Evolutionary conservation across 2,888 invertebrate genomes (phyloP).

Genomic region (Scelioninae gen. 1): DNA sequence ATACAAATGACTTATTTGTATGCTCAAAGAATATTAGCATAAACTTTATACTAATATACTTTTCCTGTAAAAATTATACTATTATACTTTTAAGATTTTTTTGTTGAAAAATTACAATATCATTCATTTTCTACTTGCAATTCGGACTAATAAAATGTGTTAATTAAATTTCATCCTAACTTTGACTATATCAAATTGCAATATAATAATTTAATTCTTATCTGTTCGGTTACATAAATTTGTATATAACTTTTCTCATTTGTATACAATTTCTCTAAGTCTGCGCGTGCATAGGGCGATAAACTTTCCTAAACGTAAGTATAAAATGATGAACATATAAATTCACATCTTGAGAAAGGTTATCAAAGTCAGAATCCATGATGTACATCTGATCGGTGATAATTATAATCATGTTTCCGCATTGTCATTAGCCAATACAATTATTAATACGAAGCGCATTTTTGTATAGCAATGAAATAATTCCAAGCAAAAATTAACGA

Average conservation of each 20-base stretch:
- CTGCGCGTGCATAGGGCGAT: no score
- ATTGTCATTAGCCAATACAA: conserved; percentile 29
- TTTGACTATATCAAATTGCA: neutral
- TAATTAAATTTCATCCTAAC: neutral
- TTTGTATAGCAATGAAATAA: conserved; percentile 13
- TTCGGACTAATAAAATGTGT: neutral
- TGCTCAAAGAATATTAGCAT: conserved; percentile 8
- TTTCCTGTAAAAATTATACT: conserved; percentile 19
- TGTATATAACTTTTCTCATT: neutral
- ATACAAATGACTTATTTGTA: neutral
- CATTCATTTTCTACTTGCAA: neutral
- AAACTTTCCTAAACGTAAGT: conserved; percentile 20
- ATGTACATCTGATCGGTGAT: conserved; percentile 1
- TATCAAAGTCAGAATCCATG: conserved; percentile 47
- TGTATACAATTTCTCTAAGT: conserved; percentile 6
- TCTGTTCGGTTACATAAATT: neutral
- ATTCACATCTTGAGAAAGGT: conserved; percentile 29
- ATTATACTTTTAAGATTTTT: conserved; percentile 2
- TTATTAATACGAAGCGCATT: conserved; percentile 18
- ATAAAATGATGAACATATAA: conserved; percentile 42
- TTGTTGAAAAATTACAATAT: conserved; percentile 24
- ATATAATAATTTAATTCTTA: neutral
- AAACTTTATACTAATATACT: neutral
- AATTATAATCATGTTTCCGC: conserved; percentile 18
- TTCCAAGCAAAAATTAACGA: neutral